Percentiles rank a stretch among this genome's conserved stretches.
Evolutionary conservation across 2,888 invertebrate genomes (phyloP).

Genomic region (Brachylomia viminalis): DNA sequence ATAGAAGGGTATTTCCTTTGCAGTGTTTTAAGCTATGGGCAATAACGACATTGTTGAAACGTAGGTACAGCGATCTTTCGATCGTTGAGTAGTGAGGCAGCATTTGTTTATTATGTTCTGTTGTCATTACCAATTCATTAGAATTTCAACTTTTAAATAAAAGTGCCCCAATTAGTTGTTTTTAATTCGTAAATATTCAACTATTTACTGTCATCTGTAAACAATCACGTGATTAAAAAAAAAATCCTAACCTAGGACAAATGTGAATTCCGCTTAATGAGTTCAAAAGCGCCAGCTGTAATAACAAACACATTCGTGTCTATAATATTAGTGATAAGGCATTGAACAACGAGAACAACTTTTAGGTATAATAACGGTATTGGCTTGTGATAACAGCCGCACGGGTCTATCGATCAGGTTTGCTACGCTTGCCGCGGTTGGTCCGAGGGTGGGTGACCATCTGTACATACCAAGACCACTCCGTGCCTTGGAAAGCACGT

Average conservation of each 20-base stretch:
- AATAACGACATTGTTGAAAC: conserved; percentile 11
- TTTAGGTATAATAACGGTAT: neutral
- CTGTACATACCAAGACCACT: too few relatives aligned
- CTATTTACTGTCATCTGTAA: neutral
- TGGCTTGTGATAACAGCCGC: too few relatives aligned
- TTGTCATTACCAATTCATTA: neutral
- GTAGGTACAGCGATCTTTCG: neutral
- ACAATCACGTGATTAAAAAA: neutral
- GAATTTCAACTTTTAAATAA: neutral
- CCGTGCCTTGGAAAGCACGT: too few relatives aligned
- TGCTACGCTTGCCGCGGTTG: too few relatives aligned
- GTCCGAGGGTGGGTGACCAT: too few relatives aligned
- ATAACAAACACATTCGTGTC: conserved; percentile 2
- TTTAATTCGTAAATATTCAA: neutral
- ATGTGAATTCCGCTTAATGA: neutral
- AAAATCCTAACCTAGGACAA: conserved; percentile 4
- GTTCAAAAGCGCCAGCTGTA: conserved; percentile 8
- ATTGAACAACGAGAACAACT: conserved; percentile 1
- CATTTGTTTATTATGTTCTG: neutral
- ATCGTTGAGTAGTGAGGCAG: neutral
- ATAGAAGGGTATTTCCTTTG: conserved; percentile 20
- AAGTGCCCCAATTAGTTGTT: neutral
- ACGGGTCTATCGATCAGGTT: too few relatives aligned
- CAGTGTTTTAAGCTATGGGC: conserved; percentile 15
- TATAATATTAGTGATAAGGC: neutral